These are phyloP conservation scores for Siniperca knerii DNA, from an alignment of 2,113 vertebrate genomes.

Conservation along the genomic window DNA sequence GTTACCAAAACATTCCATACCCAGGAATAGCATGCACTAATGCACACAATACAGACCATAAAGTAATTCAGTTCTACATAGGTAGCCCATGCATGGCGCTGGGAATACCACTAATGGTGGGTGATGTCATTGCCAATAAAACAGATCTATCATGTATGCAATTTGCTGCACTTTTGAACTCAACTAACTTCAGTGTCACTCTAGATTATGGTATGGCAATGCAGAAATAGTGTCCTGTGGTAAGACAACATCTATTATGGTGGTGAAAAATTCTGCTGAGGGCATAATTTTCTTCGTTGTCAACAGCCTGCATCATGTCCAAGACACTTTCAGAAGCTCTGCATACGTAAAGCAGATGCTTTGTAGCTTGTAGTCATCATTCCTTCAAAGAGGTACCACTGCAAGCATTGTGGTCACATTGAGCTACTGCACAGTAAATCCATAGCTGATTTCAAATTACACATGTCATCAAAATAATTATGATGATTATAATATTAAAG, in stretches of 20 bases:
- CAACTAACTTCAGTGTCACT: constrained; percentile 50
- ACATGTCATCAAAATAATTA: constrained; percentile 36
- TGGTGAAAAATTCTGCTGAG: constrained; percentile 32
- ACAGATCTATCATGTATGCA: constrained; percentile 24
- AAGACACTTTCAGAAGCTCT: constrained; percentile 2
- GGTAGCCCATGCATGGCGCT: constrained; percentile 49
- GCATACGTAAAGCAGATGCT: constrained; percentile 21
- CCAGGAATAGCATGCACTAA: neutral
- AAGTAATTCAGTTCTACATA: constrained; percentile 61
- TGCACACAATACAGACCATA: constrained; percentile 47
- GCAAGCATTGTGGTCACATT: constrained; percentile 12
- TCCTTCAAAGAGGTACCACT: constrained; percentile 14
- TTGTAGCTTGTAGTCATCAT: constrained; percentile 27
- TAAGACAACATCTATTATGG: constrained; percentile 35
- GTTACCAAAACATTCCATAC: neutral
- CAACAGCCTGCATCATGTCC: neutral
- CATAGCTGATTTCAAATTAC: constrained; percentile 30
- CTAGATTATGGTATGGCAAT: constrained; percentile 38
- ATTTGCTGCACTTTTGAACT: constrained; percentile 53
- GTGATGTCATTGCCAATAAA: constrained; percentile 67
- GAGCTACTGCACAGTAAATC: constrained; percentile 19
- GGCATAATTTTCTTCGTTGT: constrained; percentile 25
- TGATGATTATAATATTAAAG: constrained; percentile 10
- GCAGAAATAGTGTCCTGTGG: constrained; percentile 49
- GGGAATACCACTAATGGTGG: constrained; percentile 68